Percentiles rank a stretch among this genome's conserved stretches.
Evolutionary conservation across 2,113 vertebrate genomes (phyloP).

Genomic region (Sus scrofa): T2T-Sscrofa CM000819.6:76600001-76600500

Average conservation of each 20-base stretch:
- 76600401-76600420: neutral
- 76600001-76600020: neutral
- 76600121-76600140: neutral
- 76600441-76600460: neutral
- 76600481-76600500: neutral
- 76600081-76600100: neutral
- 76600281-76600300: neutral
- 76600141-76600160: neutral
- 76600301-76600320: neutral
- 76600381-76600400: neutral
- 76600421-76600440: neutral
- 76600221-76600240: fast-evolving
- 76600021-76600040: neutral
- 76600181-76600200: neutral
- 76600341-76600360: neutral
- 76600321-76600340: neutral
- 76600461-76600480: neutral
- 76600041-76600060: neutral
- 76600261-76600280: neutral
- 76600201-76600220: neutral
- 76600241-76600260: neutral
- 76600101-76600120: neutral
- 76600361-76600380: neutral
- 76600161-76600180: neutral
- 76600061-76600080: neutral